These are phyloP conservation scores for Teleopsis dalmanni DNA, from an alignment of 1,140 invertebrate genomes.

Conservation along the genomic window DNA sequence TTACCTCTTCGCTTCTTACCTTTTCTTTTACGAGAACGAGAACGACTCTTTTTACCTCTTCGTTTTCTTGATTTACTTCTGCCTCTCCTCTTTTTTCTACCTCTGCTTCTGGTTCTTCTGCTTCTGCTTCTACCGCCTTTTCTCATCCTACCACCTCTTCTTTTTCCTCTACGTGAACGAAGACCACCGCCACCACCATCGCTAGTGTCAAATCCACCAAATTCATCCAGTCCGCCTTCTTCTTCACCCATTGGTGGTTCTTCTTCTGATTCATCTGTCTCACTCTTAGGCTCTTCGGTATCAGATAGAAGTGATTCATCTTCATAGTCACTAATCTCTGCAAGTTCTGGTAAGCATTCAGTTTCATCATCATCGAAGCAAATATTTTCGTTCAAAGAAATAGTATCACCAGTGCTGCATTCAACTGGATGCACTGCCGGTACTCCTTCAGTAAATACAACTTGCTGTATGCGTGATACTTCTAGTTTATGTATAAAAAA, in stretches of 20 bases:
- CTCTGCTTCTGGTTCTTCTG: slow-evolving; percentile 5
- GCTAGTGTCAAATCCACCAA: slow-evolving; percentile 3
- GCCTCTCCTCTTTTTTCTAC: neutral
- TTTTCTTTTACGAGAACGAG: neutral
- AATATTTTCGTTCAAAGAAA: slow-evolving; percentile 24
- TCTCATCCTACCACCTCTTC: neutral
- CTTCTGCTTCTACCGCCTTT: neutral
- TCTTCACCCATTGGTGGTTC: slow-evolving; percentile 7
- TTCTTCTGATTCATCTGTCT: slow-evolving; percentile 11
- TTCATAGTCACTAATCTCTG: slow-evolving; percentile 25
- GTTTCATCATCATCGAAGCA: slow-evolving; percentile 24
- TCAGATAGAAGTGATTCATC: slow-evolving; percentile 15
- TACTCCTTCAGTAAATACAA: slow-evolving; percentile 4
- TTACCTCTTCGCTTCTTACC: slow-evolving; percentile 1
- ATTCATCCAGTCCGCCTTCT: slow-evolving; percentile 4
- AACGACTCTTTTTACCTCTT: neutral
- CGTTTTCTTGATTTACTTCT: neutral
- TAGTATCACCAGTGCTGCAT: slow-evolving; percentile 11
- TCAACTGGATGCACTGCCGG: slow-evolving; percentile 5
- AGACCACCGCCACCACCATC: slow-evolving; percentile 5
- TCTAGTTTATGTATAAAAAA: slow-evolving; percentile 25
- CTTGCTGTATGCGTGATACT: slow-evolving; percentile 23
- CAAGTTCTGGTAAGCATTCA: slow-evolving; percentile 15
- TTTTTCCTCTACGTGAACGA: slow-evolving; percentile 6
- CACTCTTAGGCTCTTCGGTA: slow-evolving; percentile 3